Evolutionary conservation across 2,888 invertebrate genomes (phyloP).

Genomic region (Drosophila bunnanda): DNA sequence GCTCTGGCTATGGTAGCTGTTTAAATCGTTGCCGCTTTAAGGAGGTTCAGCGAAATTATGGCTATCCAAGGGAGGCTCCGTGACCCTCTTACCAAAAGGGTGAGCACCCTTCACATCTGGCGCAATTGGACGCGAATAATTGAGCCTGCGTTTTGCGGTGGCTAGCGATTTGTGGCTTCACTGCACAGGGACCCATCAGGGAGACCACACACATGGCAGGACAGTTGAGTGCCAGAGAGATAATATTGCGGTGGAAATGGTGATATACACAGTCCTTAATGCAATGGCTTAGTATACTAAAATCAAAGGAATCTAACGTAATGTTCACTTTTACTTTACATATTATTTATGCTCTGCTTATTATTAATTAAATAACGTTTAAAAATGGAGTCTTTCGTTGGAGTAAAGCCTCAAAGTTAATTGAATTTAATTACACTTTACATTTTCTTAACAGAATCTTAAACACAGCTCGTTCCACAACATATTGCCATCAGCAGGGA

Average conservation of each 20-base stretch:
- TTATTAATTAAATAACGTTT: too few relatives aligned
- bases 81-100: constrained; percentile 1
- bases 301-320: neutral
- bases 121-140: constrained; percentile 60
- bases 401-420: constrained; percentile 37
- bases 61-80: neutral
- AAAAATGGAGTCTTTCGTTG: too few relatives aligned
- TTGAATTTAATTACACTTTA: constrained; percentile 59
- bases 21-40: constrained; percentile 13
- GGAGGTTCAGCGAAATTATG: constrained; percentile 9
- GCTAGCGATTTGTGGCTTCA: neutral
- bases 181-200: neutral
- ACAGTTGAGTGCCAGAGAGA: neutral
- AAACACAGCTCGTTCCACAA: constrained; percentile 11
- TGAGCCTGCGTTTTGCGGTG: constrained; percentile 43
- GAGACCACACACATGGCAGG: neutral
- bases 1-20: constrained; percentile 2
- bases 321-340: too few relatives aligned
- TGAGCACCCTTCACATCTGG: constrained; percentile 11
- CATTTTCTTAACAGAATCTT: constrained; percentile 40
- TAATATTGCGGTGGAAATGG: neutral
- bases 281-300: neutral
- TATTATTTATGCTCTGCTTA: neutral
- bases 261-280: neutral
- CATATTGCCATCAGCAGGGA: constrained; percentile 34